Base-by-base conservation (phyloP, 2,888 invertebrate genomes). In the Drosophila mettleri region DNA sequence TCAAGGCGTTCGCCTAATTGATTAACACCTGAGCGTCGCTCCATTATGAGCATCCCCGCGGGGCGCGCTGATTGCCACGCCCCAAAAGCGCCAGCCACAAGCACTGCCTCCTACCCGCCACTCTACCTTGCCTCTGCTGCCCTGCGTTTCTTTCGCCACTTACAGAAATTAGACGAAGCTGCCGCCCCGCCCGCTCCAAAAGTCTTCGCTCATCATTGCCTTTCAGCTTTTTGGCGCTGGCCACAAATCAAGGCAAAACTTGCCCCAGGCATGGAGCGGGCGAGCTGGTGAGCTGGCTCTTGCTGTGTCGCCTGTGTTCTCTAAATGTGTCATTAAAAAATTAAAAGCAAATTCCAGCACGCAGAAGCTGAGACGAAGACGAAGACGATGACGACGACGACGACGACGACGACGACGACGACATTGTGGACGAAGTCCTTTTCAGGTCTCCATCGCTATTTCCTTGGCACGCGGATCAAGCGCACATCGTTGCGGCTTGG, bases 271-370 rank as follows among this genome's bases (percentile, higher is more conserved):
- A 29, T 45, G 45, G 36, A 14, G 31, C 38, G 20, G 29, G n/a
- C 18, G 18, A 10, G 12, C n/a, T n/a, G n/a, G n/a, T n/a, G 27
- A 14, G 29, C 18, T 20, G 20, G 10, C 8, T 7, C 20, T n/a
- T 18, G 29, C 49, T 20, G 20, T 38, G 45, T 63, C 45, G 34
- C 45, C 45, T 8, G 43, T 46, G 53, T 53, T 46, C 53, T 61
- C 65, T 68, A 69, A 82, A 76, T 76, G 83, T 70, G 82, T 78
- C 86, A 86, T 82, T 82, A 82, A 86, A 82, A 84, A 83, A 82
- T 86, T 82, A 82, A 83, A 86, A 74, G 81, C 66, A 69, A 86
- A 83, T 80, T 76, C 70, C 80, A 55, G 68, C 72, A 59, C 67
- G 78, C 36, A 29, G 43, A 59, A 29, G 43, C 34, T 33, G 55